Conservation (phyloP, 2,113 vertebrate species). For the Gracilinanus agilis region DNA sequence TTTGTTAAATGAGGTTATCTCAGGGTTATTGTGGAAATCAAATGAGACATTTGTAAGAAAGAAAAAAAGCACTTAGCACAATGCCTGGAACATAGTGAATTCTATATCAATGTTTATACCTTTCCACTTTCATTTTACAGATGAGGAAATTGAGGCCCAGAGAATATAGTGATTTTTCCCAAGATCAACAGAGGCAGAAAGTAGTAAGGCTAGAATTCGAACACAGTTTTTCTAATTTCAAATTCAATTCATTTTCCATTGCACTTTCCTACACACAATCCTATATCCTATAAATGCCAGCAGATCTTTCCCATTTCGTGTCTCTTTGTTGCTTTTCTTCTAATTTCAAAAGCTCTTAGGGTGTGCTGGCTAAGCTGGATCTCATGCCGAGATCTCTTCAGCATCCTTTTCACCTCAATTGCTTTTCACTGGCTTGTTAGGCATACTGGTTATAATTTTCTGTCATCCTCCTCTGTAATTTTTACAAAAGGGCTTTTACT, state of each 20-base stretch:
- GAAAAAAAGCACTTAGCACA: not conserved
- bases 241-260: not conserved
- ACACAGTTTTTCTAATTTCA: not conserved
- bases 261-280: not conserved
- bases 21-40: not conserved
- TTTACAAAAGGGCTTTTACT: not conserved
- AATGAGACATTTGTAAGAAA: not conserved
- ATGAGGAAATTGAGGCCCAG: not conserved
- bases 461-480: constrained; percentile 1
- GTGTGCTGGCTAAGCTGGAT: not conserved
- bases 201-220: not conserved
- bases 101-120: not conserved
- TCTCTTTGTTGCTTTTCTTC: not conserved
- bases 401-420: not conserved
- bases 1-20: not conserved
- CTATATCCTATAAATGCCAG: not conserved
- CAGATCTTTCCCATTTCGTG: not conserved
- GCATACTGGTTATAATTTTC: not conserved
- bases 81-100: not conserved
- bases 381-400: not conserved
- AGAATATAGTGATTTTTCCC: not conserved
- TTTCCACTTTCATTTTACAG: not conserved
- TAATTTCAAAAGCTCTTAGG: not conserved
- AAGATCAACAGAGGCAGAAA: not conserved
- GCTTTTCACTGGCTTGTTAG: not conserved